Evolutionary conservation across 2,797 vertebrate genomes (phyloP).

Genomic region (Microchirus variegatus): DNA sequence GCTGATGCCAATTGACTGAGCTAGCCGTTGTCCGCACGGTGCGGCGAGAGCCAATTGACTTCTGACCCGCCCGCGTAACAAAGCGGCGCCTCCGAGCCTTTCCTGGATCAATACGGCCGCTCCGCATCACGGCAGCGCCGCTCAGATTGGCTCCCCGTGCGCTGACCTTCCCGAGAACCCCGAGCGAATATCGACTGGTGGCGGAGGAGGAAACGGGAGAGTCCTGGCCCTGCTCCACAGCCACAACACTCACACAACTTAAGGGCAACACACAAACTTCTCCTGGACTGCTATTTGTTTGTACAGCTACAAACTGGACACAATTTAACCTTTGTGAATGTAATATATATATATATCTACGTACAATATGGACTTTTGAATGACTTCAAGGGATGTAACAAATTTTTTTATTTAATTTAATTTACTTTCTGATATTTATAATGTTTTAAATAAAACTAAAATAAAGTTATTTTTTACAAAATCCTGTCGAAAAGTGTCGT

Average conservation of each 20-base stretch:
- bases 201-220: slow-evolving; percentile 45
- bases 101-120: slow-evolving; percentile 71
- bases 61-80: slow-evolving; percentile 60
- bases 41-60: slow-evolving; percentile 72
- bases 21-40: slow-evolving; percentile 61
- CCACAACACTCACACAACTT: slow-evolving; percentile 23
- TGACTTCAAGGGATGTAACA: background rate
- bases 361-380: background rate
- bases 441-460: no score
- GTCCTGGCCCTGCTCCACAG: slow-evolving; percentile 26
- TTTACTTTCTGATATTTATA: no score
- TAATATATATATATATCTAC: slow-evolving; percentile 11
- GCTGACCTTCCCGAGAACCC: slow-evolving; percentile 63
- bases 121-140: slow-evolving; percentile 43
- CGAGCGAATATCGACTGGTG: slow-evolving; percentile 57
- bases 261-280: slow-evolving; percentile 30
- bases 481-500: no score
- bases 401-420: no score
- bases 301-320: slow-evolving; percentile 19
- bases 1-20: slow-evolving; percentile 69
- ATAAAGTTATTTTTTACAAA: no score
- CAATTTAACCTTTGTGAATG: slow-evolving; percentile 21
- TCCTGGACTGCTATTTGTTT: slow-evolving; percentile 20
- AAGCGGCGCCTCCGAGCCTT: slow-evolving; percentile 65
- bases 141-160: slow-evolving; percentile 64